Base-by-base conservation (phyloP, 2,888 invertebrate genomes). In the Phengaris arion region DNA sequence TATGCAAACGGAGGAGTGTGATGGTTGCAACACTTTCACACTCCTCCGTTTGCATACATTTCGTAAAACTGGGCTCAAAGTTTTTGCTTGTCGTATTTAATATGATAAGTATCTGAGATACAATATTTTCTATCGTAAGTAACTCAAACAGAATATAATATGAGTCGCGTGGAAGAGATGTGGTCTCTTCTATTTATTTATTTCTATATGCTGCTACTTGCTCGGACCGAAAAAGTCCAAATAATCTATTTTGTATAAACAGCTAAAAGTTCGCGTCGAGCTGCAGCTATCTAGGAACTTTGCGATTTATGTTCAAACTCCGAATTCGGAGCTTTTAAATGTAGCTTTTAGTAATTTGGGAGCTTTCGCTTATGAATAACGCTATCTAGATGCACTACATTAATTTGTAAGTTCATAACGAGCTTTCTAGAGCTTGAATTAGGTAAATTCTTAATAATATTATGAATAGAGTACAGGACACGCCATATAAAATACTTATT, bases 261-360 rank as follows among this genome's bases (percentile, higher is more conserved):
- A 59, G 12, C 35, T 12, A 64, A 64, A 64, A 64, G 64, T 45
- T 64, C 64, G 9, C 59, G 59, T 64, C 59, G 45, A 45, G 64
- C 52, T 52, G 12, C 72, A 9, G 46, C 52, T 52, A 54, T 54
- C 72, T 13, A 22, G 10, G 22, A 72, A 52, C 52, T 72, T 52
- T 0, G 13, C 22, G 72, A 72, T 72, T 72, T 72, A 72, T 72
- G 72, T 52, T 22, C 72, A 35, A 52, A 70, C 48, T 35, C 72
- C 72, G 13, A 22, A 54, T 72, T 51, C 35, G 52, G 72, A 54
- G 72, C 72, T 72, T 72, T 72, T 72, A 72, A 54, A 72, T 52
- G 72, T 52, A 72, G 72, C 72, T 72, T 72, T 72, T 48, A 48
- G 69, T 54, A 72, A 52, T 72, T 52, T 48, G 46, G 59, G 72